Percentiles rank a stretch among this genome's conserved stretches.
phyloP scores from a whole-genome alignment of 2,113 vertebrate species.

The Megalops atlanticus region DNA sequence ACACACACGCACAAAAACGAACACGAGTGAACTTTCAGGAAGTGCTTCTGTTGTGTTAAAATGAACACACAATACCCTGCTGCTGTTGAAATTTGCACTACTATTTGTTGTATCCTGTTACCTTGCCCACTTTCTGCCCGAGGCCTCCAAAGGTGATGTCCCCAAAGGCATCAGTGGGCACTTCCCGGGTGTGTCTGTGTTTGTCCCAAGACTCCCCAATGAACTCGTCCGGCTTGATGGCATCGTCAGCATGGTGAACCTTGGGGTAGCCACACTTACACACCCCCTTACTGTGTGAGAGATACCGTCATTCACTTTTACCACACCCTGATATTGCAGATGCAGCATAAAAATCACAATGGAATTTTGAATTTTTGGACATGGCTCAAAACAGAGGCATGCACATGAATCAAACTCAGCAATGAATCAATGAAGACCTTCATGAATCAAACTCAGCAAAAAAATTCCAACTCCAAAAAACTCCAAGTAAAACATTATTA shows the following conservation, averaged over 20 bases:
- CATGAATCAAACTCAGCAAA: no score
- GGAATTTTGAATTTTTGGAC: neutral
- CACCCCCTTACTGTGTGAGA: slow-evolving; percentile 64
- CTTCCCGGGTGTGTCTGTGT: slow-evolving; percentile 75
- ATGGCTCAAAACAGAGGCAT: no score
- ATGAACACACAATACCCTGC: neutral
- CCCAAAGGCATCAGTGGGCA: slow-evolving; percentile 88
- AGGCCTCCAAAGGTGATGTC: slow-evolving; percentile 80
- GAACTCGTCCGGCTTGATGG: slow-evolving; percentile 67
- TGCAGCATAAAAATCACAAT: neutral
- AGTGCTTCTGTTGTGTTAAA: no score
- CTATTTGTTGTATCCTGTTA: slow-evolving; percentile 42
- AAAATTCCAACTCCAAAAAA: no score
- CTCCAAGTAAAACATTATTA: no score
- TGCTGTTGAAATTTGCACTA: neutral
- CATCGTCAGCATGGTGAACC: slow-evolving; percentile 74
- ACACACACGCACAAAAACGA: slow-evolving; percentile 8
- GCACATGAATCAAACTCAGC: no score
- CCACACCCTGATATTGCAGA: neutral
- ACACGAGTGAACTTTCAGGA: neutral
- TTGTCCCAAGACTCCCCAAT: slow-evolving; percentile 74
- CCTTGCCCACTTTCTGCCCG: slow-evolving; percentile 80
- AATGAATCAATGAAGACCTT: no score
- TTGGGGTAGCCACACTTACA: slow-evolving; percentile 84
- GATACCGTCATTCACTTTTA: neutral